phyloP scores from a whole-genome alignment of 2,797 vertebrate species.

The Rhincodon typus region DNA sequence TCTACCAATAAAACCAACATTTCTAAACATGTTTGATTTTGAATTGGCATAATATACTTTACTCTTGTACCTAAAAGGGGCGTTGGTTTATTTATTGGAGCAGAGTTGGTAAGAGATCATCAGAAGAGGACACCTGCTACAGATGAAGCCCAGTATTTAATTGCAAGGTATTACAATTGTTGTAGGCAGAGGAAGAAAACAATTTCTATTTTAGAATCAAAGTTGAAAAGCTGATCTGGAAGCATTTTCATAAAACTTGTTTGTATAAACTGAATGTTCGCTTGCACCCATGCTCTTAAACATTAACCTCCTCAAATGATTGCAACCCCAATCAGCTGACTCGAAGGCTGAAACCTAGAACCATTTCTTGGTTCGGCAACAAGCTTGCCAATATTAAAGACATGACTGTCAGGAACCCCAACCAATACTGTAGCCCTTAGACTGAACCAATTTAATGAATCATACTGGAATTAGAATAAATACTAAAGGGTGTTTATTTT shows the following conservation, averaged over 20 bases:
- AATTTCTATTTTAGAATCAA: neutral
- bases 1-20: neutral
- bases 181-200: neutral
- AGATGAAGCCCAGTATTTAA: slow-evolving; percentile 62
- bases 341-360: neutral
- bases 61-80: slow-evolving; percentile 61
- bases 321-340: neutral
- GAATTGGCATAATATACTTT: neutral
- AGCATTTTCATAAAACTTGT: too few species aligned
- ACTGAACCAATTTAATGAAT: neutral
- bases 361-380: neutral
- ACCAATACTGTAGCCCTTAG: neutral
- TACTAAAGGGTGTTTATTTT: neutral
- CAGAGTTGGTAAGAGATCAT: slow-evolving; percentile 77
- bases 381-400: neutral
- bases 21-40: neutral
- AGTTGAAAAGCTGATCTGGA: neutral
- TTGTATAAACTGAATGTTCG: neutral
- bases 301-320: neutral
- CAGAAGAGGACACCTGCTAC: slow-evolving; percentile 70
- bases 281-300: neutral
- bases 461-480: neutral
- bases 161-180: slow-evolving; percentile 64
- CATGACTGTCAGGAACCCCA: neutral
- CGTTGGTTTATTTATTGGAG: slow-evolving; percentile 77